Evolutionary conservation across 1,140 invertebrate species (phyloP).

Genomic region (Drosophila micromelanica): DNA sequence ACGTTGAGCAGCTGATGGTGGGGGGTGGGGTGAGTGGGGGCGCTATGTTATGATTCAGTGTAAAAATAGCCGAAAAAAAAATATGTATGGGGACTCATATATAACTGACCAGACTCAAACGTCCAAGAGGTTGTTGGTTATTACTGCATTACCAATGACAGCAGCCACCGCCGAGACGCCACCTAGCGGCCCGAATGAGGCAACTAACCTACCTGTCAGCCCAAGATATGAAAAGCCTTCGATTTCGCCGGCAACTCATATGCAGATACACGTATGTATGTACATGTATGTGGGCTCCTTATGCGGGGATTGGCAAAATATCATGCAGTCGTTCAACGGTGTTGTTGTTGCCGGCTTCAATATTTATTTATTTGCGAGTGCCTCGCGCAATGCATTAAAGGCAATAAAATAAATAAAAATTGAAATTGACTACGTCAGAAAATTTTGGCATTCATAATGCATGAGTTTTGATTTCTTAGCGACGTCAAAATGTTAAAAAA

Average conservation of each 20-base stretch:
- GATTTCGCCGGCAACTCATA: constrained; percentile 50
- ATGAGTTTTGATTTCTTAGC: constrained; percentile 81
- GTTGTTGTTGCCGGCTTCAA: constrained; percentile 56
- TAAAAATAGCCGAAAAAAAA: constrained; percentile 60
- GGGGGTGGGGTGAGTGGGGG: background rate
- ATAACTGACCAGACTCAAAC: constrained; percentile 50
- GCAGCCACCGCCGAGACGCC: constrained; percentile 64
- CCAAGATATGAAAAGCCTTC: constrained; percentile 52
- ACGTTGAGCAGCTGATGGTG: constrained; percentile 6
- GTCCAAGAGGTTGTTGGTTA: constrained; percentile 47
- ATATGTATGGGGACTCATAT: constrained; percentile 37
- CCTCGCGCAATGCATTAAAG: constrained; percentile 77
- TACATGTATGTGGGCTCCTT: constrained; percentile 40
- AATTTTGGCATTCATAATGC: constrained; percentile 82
- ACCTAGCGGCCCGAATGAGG: constrained; percentile 60
- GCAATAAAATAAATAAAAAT: constrained; percentile 82
- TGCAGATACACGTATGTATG: constrained; percentile 33
- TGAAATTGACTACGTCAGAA: constrained; percentile 81
- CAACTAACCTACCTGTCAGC: constrained; percentile 73
- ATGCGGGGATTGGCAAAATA: constrained; percentile 36
- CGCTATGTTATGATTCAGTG: constrained; percentile 68
- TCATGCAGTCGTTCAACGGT: constrained; percentile 42
- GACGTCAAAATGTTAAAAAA: constrained; percentile 55
- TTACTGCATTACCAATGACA: constrained; percentile 55
- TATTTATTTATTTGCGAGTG: constrained; percentile 79